A percentile compares a stretch with the other conserved stretches of the same genome.
Evolutionary conservation across 1,140 invertebrate species (phyloP).

Genomic region (Dufourea novaeangliae): DNA sequence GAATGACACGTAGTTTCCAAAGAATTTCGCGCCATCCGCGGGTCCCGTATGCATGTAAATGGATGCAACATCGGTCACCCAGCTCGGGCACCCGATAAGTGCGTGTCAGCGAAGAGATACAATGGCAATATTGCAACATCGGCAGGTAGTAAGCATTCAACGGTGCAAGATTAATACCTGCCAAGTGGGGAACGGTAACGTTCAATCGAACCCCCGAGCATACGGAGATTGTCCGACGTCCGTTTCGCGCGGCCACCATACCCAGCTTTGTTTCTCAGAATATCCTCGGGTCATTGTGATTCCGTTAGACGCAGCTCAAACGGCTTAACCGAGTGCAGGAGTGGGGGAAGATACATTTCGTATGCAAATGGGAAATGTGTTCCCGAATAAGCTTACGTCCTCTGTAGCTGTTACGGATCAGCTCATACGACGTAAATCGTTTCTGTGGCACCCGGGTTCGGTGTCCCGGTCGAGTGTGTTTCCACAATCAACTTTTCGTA

Average conservation of each 20-base stretch:
- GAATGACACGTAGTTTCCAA: neutral
- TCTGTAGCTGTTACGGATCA: constrained; percentile 66
- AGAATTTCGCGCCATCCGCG: neutral
- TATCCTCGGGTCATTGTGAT: constrained; percentile 63
- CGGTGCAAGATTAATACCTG: constrained; percentile 18
- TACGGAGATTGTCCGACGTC: neutral
- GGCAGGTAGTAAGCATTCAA: constrained; percentile 6
- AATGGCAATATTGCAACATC: constrained; percentile 13
- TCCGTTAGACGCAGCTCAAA: constrained; percentile 64
- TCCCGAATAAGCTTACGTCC: constrained; percentile 67
- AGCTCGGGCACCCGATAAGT: constrained; percentile 17
- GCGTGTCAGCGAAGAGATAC: constrained; percentile 9
- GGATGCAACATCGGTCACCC: constrained; percentile 11
- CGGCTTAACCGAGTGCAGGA: constrained; percentile 62
- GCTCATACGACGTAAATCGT: constrained; percentile 64
- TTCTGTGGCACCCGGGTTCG: constrained; percentile 16
- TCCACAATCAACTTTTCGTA: constrained; percentile 53
- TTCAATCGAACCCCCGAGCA: neutral
- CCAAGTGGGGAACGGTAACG: neutral
- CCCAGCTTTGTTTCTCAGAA: constrained; percentile 58
- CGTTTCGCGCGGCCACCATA: neutral
- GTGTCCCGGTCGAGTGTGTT: neutral
- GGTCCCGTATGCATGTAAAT: constrained; percentile 5
- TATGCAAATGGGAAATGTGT: constrained; percentile 69
- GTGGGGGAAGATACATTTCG: constrained; percentile 64